Evolutionary conservation across 1,140 invertebrate species (phyloP).

Genomic region (Schlechtendalia chinensis): DNA sequence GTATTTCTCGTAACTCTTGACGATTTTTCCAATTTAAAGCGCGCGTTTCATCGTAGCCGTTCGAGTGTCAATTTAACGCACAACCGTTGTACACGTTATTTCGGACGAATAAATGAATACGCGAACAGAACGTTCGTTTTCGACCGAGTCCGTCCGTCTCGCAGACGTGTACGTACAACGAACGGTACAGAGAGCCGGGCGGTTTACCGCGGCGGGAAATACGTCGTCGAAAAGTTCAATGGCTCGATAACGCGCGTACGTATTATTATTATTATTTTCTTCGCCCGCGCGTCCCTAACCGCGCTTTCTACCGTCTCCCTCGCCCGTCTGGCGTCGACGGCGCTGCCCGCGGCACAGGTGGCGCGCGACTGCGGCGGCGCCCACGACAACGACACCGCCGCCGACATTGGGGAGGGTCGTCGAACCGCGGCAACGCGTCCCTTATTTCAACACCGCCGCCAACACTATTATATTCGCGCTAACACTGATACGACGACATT

Average conservation of each 20-base stretch:
- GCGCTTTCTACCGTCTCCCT: neutral
- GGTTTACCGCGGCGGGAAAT: too few relatives aligned
- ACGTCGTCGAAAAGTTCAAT: conserved; percentile 41
- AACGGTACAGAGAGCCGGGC: too few relatives aligned
- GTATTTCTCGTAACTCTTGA: too few relatives aligned
- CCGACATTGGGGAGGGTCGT: conserved; percentile 6
- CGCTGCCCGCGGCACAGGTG: conserved; percentile 32
- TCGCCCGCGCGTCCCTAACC: neutral
- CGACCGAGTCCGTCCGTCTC: too few relatives aligned
- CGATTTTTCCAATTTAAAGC: too few relatives aligned
- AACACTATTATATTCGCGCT: neutral
- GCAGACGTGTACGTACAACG: too few relatives aligned
- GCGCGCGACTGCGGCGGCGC: neutral
- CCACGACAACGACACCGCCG: neutral
- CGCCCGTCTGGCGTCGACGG: neutral
- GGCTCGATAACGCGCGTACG: too few relatives aligned
- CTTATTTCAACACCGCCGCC: conserved; percentile 4
- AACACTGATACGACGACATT: neutral
- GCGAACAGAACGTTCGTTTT: too few relatives aligned
- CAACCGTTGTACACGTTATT: too few relatives aligned
- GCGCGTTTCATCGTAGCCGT: too few relatives aligned
- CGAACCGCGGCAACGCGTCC: conserved; percentile 12
- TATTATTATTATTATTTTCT: conserved; percentile 27
- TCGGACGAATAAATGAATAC: too few relatives aligned
- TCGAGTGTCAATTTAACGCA: too few relatives aligned